Percentiles rank a stretch among this genome's conserved stretches.
These are phyloP conservation scores for Numenius arquata DNA, from an alignment of 2,113 vertebrate genomes.

Conservation along the genomic window DNA sequence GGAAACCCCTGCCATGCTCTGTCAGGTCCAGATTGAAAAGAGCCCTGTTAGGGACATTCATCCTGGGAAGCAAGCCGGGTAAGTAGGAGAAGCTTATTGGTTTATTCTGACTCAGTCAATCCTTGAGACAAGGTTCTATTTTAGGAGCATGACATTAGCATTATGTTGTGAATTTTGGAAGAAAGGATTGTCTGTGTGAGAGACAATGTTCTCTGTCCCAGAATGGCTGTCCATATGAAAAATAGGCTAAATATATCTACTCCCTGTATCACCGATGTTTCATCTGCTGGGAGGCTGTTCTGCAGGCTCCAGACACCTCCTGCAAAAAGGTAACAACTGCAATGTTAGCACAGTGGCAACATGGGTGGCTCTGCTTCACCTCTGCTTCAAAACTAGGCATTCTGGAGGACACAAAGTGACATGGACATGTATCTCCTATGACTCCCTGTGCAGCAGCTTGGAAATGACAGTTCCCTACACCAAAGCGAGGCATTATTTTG, in stretches of 20 bases:
- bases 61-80: neutral
- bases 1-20: neutral
- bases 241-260: neutral
- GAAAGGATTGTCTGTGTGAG: neutral
- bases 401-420: neutral
- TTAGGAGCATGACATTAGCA: neutral
- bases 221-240: neutral
- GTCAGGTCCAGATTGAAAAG: neutral
- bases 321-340: neutral
- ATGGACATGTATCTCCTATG: accelerated
- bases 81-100: neutral
- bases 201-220: neutral
- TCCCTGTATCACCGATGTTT: neutral
- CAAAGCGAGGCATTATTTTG: neutral
- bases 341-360: neutral
- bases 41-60: neutral
- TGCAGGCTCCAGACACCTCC: neutral
- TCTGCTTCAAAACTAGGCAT: neutral
- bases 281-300: neutral
- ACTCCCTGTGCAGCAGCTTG: neutral
- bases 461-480: neutral
- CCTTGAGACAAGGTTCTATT: neutral
- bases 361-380: too few relatives aligned
- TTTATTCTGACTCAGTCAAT: neutral
- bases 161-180: neutral